Evolutionary conservation across 2,113 vertebrate species (phyloP), one percentile per base, ranked within the genome.

Genomic region (Poeciliopsis retropinna): DNA sequence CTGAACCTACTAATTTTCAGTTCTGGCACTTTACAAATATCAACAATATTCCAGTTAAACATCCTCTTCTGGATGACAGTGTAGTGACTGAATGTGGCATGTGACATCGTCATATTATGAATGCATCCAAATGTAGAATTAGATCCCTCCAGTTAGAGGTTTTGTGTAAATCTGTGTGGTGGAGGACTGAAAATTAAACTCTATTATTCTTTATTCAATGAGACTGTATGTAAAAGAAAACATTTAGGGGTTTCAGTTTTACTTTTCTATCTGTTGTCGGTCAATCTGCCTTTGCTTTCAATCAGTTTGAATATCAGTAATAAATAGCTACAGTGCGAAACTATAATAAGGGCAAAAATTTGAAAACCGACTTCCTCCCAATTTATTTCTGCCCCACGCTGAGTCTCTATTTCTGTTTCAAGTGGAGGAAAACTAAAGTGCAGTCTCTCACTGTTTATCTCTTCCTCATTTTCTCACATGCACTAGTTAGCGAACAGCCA

Each of bases 371-470:
- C 73, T 78, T 78, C 70, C 75, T 63, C 62, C 37, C 61, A 74
- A 87, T 81, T 84, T 29, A 79, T 85, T 70, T 78, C 27, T 12
- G 67, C 68, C 80, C 71, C 74, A 84, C 60, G 80, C 75, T 73
- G 65, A 72, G 68, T 84, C 72, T 70, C 74, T 69, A 37, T 29
- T 70, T 67, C 27, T 28, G 17, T 67, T 11, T 60, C 54, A 57
- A 67, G 31, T 72, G n/a, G 41, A 28, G 67, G 62, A 70, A 54
- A 37, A 67, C 72, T 51, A 67, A 66, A 39, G 51, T 66, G 71
- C 67, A 63, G 19, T 67, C 61, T 68, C 76, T 60, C 22, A 5
- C 17, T 71, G 66, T 80, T 85, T 87, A 79, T 89, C 83, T 80
- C 66, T 9, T 31, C 32, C 78, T 81, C 70, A 70, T 86, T 88